Conservation (phyloP, 2,113 vertebrate species). For the Ivindomyrus marchei region DNA sequence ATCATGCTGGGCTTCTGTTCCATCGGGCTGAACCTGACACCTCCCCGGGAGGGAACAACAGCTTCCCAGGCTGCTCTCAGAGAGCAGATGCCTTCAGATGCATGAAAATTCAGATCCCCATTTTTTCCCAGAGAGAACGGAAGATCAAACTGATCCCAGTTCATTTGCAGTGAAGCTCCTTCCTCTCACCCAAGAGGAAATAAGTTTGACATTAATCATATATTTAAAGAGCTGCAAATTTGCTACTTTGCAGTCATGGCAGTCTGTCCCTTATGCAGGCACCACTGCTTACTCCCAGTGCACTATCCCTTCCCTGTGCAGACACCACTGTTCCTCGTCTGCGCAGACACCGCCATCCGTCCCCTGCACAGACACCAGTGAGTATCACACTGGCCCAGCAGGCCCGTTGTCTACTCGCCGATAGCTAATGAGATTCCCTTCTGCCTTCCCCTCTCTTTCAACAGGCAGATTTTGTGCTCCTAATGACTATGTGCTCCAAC, state of each 20-base stretch:
- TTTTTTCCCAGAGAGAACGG: neutral
- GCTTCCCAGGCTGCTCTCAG: neutral
- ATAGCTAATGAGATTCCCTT: slow-evolving; percentile 13
- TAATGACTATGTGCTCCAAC: neutral
- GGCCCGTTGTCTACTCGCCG: neutral
- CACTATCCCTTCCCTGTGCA: neutral
- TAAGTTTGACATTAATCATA: neutral
- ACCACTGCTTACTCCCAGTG: neutral
- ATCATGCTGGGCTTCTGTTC: neutral
- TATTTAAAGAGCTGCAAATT: neutral
- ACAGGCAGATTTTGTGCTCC: neutral
- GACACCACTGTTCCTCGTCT: neutral
- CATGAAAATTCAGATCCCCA: neutral
- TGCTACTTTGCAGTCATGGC: neutral
- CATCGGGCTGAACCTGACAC: neutral
- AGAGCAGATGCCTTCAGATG: neutral
- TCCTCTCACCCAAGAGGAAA: neutral
- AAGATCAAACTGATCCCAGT: neutral
- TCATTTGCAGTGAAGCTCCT: slow-evolving; percentile 8
- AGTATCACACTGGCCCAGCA: neutral
- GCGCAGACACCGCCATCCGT: neutral
- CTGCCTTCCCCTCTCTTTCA: neutral
- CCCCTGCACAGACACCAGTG: slow-evolving; percentile 7
- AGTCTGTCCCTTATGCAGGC: neutral
- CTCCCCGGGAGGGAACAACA: neutral